Percentiles rank a stretch among this genome's conserved stretches.
These are phyloP conservation scores for Amiota communis DNA, from an alignment of 2,888 invertebrate species.

Conservation along the genomic window DNA sequence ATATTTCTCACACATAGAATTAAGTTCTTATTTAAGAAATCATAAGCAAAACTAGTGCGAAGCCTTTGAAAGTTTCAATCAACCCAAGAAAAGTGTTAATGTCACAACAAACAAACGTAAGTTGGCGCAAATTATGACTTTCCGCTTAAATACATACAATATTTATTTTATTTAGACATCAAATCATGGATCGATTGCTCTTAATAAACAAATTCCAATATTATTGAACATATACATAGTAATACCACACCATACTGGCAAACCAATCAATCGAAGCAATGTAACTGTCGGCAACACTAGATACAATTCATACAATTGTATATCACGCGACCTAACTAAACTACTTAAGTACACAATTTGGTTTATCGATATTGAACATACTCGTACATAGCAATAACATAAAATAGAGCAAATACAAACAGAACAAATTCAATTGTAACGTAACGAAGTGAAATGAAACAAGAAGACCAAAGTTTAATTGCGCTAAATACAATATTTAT, in stretches of 20 bases:
- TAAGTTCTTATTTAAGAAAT: too few species aligned
- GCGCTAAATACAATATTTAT: conserved; percentile 49
- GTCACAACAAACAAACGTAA: conserved; percentile 37
- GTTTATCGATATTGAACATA: too few species aligned
- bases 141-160: background rate
- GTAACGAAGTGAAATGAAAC: conserved; percentile 26
- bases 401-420: conserved; percentile 24
- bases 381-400: background rate
- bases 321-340: too few species aligned
- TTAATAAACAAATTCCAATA: conserved; percentile 26
- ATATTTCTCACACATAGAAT: too few species aligned
- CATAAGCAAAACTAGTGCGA: too few species aligned
- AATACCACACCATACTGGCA: too few species aligned
- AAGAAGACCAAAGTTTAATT: conserved; percentile 27
- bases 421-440: conserved; percentile 30
- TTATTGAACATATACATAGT: conserved; percentile 26
- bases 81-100: conserved; percentile 39
- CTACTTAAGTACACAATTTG: too few species aligned
- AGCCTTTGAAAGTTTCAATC: background rate
- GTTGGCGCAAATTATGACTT: conserved; percentile 32
- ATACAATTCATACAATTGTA: too few species aligned
- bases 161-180: conserved; percentile 52
- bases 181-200: conserved; percentile 45
- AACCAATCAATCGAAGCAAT: too few species aligned
- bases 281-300: too few species aligned